Evolutionary conservation across 2,113 vertebrate species (phyloP).

Genomic region (Sapayoa aenigma): DNA sequence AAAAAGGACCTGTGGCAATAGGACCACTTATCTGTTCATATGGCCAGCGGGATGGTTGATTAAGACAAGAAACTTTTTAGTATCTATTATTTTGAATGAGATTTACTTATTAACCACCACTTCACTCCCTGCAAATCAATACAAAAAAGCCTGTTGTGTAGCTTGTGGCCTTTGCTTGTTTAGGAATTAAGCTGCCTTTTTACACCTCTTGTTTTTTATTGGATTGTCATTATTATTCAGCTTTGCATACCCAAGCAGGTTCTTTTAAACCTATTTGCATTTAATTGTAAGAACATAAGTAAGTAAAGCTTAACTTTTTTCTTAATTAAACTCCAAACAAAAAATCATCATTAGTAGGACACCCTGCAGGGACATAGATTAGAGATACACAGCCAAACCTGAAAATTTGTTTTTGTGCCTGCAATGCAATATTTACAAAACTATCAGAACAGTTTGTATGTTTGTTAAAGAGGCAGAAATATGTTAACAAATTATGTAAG

Average conservation of each 20-base stretch:
- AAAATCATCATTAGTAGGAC: conserved; percentile 9
- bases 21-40: fast-evolving
- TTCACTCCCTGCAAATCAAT: not conserved
- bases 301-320: conserved; percentile 40
- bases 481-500: not conserved
- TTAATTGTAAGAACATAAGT: conserved; percentile 16
- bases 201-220: not conserved
- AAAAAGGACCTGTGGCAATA: not conserved
- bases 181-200: not conserved
- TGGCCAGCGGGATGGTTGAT: not conserved
- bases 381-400: not conserved
- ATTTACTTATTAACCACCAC: not conserved
- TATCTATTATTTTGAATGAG: not conserved
- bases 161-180: not conserved
- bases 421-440: conserved; percentile 2
- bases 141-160: not conserved
- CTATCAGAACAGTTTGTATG: not conserved
- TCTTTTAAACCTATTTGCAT: conserved; percentile 32
- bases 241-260: conserved; percentile 5
- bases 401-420: not conserved
- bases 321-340: conserved; percentile 46
- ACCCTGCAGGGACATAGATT: conserved; percentile 29
- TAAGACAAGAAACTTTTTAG: not conserved
- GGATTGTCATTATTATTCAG: not conserved
- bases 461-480: not conserved